A percentile compares a stretch with the other conserved stretches of the same genome.
Conservation (phyloP, 2,797 vertebrate species). For the Gambusia yucatana region DNA sequence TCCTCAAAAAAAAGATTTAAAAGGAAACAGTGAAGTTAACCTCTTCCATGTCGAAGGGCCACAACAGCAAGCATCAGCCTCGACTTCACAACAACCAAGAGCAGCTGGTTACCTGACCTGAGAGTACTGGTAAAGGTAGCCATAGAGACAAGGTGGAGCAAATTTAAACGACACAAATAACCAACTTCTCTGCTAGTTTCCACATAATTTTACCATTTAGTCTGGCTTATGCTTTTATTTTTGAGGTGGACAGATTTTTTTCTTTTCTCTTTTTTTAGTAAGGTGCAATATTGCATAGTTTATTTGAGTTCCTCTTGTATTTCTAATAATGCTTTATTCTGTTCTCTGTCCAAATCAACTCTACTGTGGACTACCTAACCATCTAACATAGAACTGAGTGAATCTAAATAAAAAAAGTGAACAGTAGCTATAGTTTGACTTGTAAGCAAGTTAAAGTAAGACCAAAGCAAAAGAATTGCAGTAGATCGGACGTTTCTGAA, state of each 20-base stretch:
- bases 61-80: not conserved
- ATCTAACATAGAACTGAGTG: not conserved
- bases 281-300: not conserved
- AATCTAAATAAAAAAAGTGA: not conserved
- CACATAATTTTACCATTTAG: no score
- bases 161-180: no score
- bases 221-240: not conserved
- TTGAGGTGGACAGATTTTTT: not conserved
- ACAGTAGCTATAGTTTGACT: not conserved
- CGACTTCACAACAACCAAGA: not conserved
- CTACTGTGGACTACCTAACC: not conserved
- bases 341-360: not conserved
- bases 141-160: not conserved
- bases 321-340: not conserved
- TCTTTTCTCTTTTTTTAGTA: no score
- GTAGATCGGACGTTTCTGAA: not conserved
- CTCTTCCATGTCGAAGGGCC: not conserved
- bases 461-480: not conserved
- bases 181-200: not conserved
- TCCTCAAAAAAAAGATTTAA: not conserved
- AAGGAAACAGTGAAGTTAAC: not conserved
- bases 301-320: not conserved
- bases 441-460: not conserved
- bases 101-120: not conserved
- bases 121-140: not conserved